These are phyloP conservation scores for Petrophora chlorosata DNA, from an alignment of 2,888 invertebrate genomes.

Conservation along the genomic window DNA sequence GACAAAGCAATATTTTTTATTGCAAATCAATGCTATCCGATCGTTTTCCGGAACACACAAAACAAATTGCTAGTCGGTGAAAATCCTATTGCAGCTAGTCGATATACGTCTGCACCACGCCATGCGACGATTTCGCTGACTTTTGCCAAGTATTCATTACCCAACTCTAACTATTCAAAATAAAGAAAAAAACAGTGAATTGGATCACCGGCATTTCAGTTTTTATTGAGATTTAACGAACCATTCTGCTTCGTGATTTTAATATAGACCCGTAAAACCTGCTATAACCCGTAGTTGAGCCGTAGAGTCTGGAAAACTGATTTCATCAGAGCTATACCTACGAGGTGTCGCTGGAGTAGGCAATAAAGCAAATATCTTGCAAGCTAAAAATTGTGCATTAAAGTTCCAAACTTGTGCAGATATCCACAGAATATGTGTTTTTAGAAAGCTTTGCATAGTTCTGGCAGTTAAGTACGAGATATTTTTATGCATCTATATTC, in stretches of 20 bases:
- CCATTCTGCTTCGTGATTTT: neutral
- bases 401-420: too few species aligned
- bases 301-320: too few species aligned
- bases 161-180: slow-evolving; percentile 29
- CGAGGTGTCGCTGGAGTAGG: too few species aligned
- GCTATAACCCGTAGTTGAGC: too few species aligned
- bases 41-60: slow-evolving; percentile 62
- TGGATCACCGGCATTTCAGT: slow-evolving; percentile 1
- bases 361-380: too few species aligned
- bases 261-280: too few species aligned
- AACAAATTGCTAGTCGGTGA: slow-evolving; percentile 61
- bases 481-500: too few species aligned
- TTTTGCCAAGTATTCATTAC: slow-evolving; percentile 43
- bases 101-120: slow-evolving; percentile 45
- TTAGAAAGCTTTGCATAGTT: too few species aligned
- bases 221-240: neutral
- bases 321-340: too few species aligned
- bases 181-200: slow-evolving; percentile 19
- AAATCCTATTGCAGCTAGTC: slow-evolving; percentile 52
- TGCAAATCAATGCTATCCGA: slow-evolving; percentile 69
- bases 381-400: too few species aligned
- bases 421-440: too few species aligned
- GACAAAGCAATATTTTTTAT: slow-evolving; percentile 72
- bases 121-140: slow-evolving; percentile 39
- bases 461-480: too few species aligned